phyloP scores from a whole-genome alignment of 2,113 vertebrate species.

The Daboia siamensis region DNA sequence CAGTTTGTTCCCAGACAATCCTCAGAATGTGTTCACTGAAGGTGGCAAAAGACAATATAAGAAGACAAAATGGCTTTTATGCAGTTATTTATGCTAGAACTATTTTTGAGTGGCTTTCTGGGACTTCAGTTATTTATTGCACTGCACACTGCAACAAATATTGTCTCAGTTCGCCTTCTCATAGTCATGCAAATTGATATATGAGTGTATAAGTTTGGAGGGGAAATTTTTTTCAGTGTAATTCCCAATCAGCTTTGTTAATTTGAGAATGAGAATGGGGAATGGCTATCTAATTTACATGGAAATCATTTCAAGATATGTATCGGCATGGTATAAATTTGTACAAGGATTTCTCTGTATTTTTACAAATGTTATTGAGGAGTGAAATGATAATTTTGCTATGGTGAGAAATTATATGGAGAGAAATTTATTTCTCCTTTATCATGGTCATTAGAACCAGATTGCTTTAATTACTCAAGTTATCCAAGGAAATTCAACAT shows the following conservation, averaged over 20 bases:
- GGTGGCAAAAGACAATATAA: neutral
- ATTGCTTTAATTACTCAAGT: neutral
- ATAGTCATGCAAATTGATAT: constrained; percentile 19
- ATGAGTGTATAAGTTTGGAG: constrained; percentile 13
- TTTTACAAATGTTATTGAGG: neutral
- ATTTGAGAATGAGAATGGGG: neutral
- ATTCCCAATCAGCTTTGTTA: constrained; percentile 1
- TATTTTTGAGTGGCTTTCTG: constrained; percentile 1
- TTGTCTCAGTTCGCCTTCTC: constrained; percentile 12
- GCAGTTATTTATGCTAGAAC: neutral
- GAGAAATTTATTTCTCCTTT: neutral
- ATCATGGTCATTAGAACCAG: neutral
- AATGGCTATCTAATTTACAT: neutral
- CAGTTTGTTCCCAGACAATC: neutral
- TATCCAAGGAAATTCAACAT: neutral
- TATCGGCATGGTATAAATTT: neutral
- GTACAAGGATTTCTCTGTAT: neutral
- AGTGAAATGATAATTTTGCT: neutral
- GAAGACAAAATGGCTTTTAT: neutral
- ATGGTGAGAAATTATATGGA: neutral
- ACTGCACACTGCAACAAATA: neutral
- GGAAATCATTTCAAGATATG: neutral
- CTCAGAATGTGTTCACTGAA: neutral
- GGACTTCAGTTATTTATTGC: neutral
- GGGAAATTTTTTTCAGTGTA: neutral